Evolutionary conservation across 2,888 invertebrate species (phyloP).

Genomic region (Loripinus fragilis): DNA sequence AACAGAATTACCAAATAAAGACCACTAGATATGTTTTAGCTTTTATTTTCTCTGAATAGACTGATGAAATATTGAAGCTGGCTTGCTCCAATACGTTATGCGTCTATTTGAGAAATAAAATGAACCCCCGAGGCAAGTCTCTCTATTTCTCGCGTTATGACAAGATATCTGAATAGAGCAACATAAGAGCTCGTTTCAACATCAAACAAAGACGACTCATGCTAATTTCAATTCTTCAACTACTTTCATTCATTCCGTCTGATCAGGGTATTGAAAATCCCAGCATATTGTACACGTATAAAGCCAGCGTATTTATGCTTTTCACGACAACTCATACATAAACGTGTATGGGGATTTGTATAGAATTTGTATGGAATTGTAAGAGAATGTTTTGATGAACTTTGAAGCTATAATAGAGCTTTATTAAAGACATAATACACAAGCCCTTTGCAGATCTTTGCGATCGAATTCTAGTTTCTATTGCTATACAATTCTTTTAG

Average conservation of each 20-base stretch:
- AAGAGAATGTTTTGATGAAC: conserved; percentile 21
- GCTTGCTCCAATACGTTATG: no score
- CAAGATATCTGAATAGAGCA: conserved; percentile 9
- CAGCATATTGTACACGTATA: conserved; percentile 5
- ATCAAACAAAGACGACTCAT: neutral
- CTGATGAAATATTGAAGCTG: no score
- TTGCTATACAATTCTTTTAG: conserved; percentile 21
- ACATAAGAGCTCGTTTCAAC: neutral
- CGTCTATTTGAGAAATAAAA: neutral
- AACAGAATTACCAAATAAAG: no score
- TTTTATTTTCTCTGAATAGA: neutral
- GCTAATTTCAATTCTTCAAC: conserved; percentile 9
- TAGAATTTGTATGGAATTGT: conserved; percentile 14
- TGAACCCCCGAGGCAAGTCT: neutral
- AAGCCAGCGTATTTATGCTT: neutral
- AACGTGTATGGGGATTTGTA: conserved; percentile 17
- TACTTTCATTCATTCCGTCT: neutral
- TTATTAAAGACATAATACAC: conserved; percentile 20
- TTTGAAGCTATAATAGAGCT: conserved; percentile 23
- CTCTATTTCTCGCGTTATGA: neutral
- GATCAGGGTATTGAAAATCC: conserved; percentile 12
- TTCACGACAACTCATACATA: conserved; percentile 6
- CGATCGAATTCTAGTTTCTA: conserved; percentile 24
- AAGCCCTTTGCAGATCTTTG: neutral
- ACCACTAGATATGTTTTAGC: no score